Percentiles rank a stretch among this genome's conserved stretches.
phyloP scores from a whole-genome alignment of 1,140 invertebrate genomes.

The Vanessa tameamea region DNA sequence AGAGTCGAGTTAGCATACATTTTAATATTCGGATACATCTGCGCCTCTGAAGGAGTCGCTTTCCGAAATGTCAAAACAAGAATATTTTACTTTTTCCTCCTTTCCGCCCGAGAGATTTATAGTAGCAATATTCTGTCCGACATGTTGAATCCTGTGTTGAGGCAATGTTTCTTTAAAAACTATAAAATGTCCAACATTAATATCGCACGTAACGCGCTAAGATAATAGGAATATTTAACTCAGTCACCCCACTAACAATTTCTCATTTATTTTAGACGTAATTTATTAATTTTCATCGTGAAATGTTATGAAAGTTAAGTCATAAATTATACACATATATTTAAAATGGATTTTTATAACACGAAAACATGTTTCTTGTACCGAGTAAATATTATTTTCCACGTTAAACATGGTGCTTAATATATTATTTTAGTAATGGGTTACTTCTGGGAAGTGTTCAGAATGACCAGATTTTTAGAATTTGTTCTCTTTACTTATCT shows the following conservation, averaged over 20 bases:
- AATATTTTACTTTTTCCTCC: conserved; percentile 24
- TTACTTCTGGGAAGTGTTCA: no score
- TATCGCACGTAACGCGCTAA: conserved; percentile 1
- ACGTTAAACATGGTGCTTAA: no score
- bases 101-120: conserved; percentile 12
- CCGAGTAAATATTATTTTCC: no score
- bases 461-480: no score
- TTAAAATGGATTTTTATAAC: neutral
- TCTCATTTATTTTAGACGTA: conserved; percentile 7
- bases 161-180: conserved; percentile 20
- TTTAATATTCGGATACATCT: conserved; percentile 47
- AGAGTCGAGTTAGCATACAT: conserved; percentile 54
- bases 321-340: no score
- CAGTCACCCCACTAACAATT: neutral
- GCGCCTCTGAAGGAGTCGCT: conserved; percentile 13
- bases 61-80: conserved; percentile 19
- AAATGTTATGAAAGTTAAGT: neutral
- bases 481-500: no score
- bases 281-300: conserved; percentile 5
- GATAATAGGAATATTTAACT: conserved; percentile 13
- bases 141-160: conserved; percentile 10
- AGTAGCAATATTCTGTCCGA: conserved; percentile 13
- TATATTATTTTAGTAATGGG: no score
- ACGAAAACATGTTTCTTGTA: no score
- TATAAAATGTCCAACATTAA: conserved; percentile 18